These are phyloP conservation scores for Arctopsyche grandis DNA, from an alignment of 1,140 invertebrate genomes.

Conservation along the genomic window DNA sequence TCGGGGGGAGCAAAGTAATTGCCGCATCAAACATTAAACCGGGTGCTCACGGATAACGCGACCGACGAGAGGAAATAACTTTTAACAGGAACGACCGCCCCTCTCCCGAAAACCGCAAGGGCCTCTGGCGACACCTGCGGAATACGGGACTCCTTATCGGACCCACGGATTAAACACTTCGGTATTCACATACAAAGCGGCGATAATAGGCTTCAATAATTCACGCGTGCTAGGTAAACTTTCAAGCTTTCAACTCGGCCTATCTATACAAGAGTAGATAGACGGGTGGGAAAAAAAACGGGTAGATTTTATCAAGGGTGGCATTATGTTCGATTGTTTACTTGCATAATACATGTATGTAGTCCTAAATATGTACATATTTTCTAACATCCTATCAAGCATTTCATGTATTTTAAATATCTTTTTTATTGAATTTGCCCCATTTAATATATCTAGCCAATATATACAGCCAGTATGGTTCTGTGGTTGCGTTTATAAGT, in stretches of 20 bases:
- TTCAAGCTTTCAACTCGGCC: background rate
- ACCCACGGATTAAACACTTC: background rate
- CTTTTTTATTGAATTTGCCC: too few species aligned
- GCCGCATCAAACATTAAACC: slow-evolving; percentile 42
- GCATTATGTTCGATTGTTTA: too few species aligned
- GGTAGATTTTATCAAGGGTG: too few species aligned
- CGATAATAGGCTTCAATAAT: slow-evolving; percentile 15
- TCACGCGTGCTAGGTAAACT: background rate
- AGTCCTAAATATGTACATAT: too few species aligned
- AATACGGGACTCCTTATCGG: slow-evolving; percentile 30
- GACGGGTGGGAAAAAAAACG: background rate
- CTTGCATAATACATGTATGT: too few species aligned
- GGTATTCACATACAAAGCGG: background rate
- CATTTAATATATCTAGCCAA: too few species aligned
- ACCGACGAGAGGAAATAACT: slow-evolving; percentile 32
- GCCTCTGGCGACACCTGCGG: slow-evolving; percentile 35
- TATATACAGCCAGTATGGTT: too few species aligned
- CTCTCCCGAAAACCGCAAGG: background rate
- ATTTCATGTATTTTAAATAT: too few species aligned
- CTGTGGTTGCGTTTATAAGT: too few species aligned
- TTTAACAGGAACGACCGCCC: slow-evolving; percentile 20
- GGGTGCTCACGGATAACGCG: slow-evolving; percentile 27
- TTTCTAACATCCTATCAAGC: too few species aligned
- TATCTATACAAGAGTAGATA: too few species aligned
- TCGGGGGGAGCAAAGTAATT: slow-evolving; percentile 27